Evolutionary conservation across 2,113 vertebrate genomes (phyloP).

Genomic region (Ciconia boyciana): DNA sequence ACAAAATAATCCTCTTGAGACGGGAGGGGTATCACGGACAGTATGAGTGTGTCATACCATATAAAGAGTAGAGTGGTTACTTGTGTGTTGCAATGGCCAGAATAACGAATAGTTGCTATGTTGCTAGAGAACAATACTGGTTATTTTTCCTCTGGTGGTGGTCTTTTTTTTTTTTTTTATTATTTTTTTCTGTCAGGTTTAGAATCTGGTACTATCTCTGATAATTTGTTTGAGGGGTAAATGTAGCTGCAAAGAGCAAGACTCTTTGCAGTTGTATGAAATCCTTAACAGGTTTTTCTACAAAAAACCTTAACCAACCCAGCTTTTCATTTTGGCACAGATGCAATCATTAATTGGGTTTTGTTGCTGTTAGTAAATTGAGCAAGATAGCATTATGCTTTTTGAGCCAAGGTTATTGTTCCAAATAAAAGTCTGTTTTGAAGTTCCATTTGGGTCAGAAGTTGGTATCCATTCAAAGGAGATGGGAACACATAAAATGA

Average conservation of each 20-base stretch:
- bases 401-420: slow-evolving; percentile 23
- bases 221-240: background rate
- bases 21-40: slow-evolving; percentile 41
- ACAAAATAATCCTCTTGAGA: slow-evolving; percentile 29
- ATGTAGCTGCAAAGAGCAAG: background rate
- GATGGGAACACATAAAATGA: background rate
- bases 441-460: slow-evolving; percentile 17
- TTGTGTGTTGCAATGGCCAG: slow-evolving; percentile 25
- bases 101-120: background rate
- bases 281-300: background rate
- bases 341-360: slow-evolving; percentile 28
- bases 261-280: background rate
- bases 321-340: slow-evolving; percentile 28
- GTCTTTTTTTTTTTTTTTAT: background rate
- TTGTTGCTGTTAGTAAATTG: slow-evolving; percentile 47
- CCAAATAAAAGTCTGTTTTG: slow-evolving; percentile 23
- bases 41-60: slow-evolving; percentile 4
- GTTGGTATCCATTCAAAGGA: background rate
- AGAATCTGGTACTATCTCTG: background rate
- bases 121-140: slow-evolving; percentile 17
- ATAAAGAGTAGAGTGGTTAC: slow-evolving; percentile 2
- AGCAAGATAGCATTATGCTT: slow-evolving; percentile 18
- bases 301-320: background rate
- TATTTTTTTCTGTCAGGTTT: background rate
- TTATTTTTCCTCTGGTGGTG: background rate